Evolutionary conservation across 2,797 vertebrate genomes (phyloP), one percentile per base, ranked within the genome.

Genomic region (Syndactyla subalaris): DNA sequence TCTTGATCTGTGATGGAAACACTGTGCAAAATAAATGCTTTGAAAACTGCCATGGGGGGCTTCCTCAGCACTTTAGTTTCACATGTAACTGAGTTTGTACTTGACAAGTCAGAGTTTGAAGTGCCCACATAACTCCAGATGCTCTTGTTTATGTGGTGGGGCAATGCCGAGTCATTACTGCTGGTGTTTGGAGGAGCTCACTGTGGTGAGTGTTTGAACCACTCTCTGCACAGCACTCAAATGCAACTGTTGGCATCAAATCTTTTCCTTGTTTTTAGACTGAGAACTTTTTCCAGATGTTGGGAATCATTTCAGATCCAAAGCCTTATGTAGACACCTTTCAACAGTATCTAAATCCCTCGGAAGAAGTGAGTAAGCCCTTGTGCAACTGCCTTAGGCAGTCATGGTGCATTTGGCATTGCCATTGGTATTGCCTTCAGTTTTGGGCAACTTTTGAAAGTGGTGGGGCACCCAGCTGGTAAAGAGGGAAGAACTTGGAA

Each of bases 151-250:
- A 58, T 6, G 6, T 13, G 54, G 10, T 5, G 0, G 12, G 14
- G 57, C 65, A 65, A 2, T 38, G 51, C 84, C 46, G 59, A 68
- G 49, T 77, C 34, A 7, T 79, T 52, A 4, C 30, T 88, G 54
- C 51, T 82, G 72, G 61, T 65, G 30, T 88, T 77, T 12, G 12
- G 68, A 71, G 65, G 45, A 66, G 48, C 45, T 81, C 23, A 0
- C 49, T 81, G 70, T 51, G 54, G 27, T 54, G 54, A 51, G 23
- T 7, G 22, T 39, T 75, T 52, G 58, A 82, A 34, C 71, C 54
- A 5, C 27, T 27, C 18, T 24, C 1, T 29, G 12, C 0, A 1
- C 43, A 34, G 12, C 4, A 0, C 70, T 54, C 9, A 12, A 12
- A 9, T 19, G 29, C 34, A 74, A 5, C 29, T 1, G 0, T 36